Evolutionary conservation across 35 echinoderm and acorn worm species (phyloP).

Genomic region (Holothuria glaberrima): DNA sequence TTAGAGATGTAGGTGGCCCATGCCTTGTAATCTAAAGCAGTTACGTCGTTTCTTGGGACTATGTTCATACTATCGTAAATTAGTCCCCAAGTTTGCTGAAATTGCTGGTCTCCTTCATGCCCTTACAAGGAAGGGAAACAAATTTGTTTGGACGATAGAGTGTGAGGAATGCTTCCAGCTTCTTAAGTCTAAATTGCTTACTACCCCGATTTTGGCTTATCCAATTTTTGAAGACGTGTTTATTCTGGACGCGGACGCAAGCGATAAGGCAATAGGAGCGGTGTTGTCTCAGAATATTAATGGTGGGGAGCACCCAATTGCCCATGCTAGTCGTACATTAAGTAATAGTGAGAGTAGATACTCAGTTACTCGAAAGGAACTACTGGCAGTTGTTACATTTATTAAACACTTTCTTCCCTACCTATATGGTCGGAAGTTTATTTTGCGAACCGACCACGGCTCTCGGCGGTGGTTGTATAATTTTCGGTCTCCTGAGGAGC

Average conservation of each 20-base stretch:
- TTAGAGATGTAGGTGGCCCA: slow-evolving; percentile 49
- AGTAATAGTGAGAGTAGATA: slow-evolving; percentile 49
- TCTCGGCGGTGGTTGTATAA: slow-evolving; percentile 44
- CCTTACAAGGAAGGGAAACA: slow-evolving; percentile 37
- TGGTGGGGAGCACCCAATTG: slow-evolving; percentile 55
- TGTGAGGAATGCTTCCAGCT: slow-evolving; percentile 35
- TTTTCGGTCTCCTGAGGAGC: slow-evolving; percentile 58
- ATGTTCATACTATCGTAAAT: slow-evolving; percentile 63
- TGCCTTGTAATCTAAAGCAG: slow-evolving; percentile 63
- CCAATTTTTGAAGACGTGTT: slow-evolving; percentile 27
- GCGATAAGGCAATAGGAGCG: slow-evolving; percentile 62
- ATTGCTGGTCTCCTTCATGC: slow-evolving; percentile 68
- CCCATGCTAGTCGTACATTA: slow-evolving; percentile 58
- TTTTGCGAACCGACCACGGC: slow-evolving; percentile 59
- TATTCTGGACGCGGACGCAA: slow-evolving; percentile 55
- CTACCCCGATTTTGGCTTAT: slow-evolving; percentile 44
- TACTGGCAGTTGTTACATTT: slow-evolving; percentile 59
- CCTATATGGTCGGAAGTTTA: slow-evolving; percentile 53
- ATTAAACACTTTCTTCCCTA: slow-evolving; percentile 32
- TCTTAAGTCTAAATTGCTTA: slow-evolving; percentile 18
- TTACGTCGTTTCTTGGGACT: slow-evolving; percentile 64
- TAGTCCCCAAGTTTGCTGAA: slow-evolving; percentile 48
- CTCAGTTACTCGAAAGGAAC: slow-evolving; percentile 47
- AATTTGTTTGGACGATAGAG: slow-evolving; percentile 46
- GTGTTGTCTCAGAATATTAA: slow-evolving; percentile 66